These are phyloP conservation scores for Sterna hirundo DNA, from an alignment of 2,113 vertebrate genomes.

Conservation along the genomic window DNA sequence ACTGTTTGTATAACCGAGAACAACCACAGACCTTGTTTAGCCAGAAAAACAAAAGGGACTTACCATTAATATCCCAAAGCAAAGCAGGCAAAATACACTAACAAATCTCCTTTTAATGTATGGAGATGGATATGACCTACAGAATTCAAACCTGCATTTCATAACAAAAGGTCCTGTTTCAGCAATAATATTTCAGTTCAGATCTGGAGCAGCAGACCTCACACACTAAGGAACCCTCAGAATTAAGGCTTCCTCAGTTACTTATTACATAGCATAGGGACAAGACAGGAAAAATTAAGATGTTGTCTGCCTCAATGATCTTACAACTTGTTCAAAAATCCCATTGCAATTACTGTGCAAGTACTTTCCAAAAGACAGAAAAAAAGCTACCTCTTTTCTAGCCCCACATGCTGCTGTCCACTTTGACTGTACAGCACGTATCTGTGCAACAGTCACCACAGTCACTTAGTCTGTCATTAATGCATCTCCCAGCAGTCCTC, in stretches of 20 bases:
- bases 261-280: background rate
- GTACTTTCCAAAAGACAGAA: background rate
- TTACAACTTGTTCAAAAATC: background rate
- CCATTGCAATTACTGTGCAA: background rate
- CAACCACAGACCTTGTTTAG: background rate
- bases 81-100: background rate
- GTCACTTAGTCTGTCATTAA: background rate
- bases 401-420: background rate
- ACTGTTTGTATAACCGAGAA: background rate
- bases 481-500: background rate
- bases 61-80: background rate
- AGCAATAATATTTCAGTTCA: background rate
- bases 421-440: background rate
- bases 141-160: background rate
- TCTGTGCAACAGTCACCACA: background rate
- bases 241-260: background rate
- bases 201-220: background rate
- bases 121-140: background rate
- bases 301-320: background rate
- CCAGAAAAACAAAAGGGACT: background rate
- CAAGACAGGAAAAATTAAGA: background rate
- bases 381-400: background rate
- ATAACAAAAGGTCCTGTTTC: background rate
- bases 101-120: background rate
- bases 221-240: background rate